Percentiles rank a stretch among this genome's conserved stretches.
These are phyloP conservation scores for Ochropleura plecta DNA, from an alignment of 2,888 invertebrate genomes.

Conservation along the genomic window DNA sequence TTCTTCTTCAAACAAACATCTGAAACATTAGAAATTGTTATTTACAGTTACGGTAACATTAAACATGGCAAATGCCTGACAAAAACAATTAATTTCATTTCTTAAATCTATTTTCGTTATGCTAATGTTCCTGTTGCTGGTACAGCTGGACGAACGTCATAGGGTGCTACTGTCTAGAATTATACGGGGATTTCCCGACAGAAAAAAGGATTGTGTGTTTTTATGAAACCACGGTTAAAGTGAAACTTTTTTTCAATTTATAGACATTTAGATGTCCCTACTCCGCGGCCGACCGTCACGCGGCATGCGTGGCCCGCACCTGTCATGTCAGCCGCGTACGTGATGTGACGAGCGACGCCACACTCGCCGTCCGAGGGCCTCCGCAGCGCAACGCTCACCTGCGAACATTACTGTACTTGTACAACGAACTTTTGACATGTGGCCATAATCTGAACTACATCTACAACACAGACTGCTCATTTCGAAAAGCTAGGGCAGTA, in stretches of 20 bases:
- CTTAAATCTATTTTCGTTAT: background rate
- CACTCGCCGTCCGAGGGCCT: slow-evolving; percentile 1
- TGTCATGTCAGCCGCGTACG: background rate
- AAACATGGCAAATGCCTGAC: background rate
- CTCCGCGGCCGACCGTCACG: too few species aligned
- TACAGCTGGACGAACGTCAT: background rate
- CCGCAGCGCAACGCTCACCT: slow-evolving; percentile 4
- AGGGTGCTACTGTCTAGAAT: background rate
- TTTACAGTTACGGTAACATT: background rate
- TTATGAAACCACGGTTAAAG: too few species aligned
- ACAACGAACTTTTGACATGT: background rate
- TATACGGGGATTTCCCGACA: background rate
- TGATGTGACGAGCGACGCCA: background rate
- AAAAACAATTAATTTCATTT: background rate
- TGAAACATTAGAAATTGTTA: background rate
- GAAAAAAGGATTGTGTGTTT: too few species aligned
- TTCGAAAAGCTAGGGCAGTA: background rate
- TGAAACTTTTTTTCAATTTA: too few species aligned
- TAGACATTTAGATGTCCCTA: too few species aligned
- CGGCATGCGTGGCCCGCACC: too few species aligned
- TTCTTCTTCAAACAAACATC: background rate
- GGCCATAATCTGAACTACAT: background rate
- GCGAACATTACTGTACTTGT: background rate
- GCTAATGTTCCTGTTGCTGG: background rate
- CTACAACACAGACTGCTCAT: background rate